phyloP scores from a whole-genome alignment of 2,888 invertebrate species.

The Cepaea hortensis region DNA sequence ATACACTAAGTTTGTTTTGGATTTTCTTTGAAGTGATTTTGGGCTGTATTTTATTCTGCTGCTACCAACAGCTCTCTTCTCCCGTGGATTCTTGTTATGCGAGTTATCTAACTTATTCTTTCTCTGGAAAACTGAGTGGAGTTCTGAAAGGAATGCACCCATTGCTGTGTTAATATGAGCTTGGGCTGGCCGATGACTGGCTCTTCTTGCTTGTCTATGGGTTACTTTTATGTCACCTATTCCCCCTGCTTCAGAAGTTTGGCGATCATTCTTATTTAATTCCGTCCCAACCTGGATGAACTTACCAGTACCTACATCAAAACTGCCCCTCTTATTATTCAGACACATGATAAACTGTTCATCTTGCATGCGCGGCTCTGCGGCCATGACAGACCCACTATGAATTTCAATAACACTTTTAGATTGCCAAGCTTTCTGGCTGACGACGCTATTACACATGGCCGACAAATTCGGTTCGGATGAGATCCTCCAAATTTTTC shows the following conservation, averaged over 20 bases:
- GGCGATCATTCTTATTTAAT: too few relatives aligned
- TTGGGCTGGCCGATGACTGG: too few relatives aligned
- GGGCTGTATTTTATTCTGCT: slow-evolving; percentile 28
- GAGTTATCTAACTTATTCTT: slow-evolving; percentile 2
- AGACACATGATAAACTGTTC: background rate
- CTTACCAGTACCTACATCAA: background rate
- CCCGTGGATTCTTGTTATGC: background rate
- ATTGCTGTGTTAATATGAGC: background rate
- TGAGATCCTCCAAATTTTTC: background rate
- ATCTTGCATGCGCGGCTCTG: too few relatives aligned
- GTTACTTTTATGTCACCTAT: too few relatives aligned
- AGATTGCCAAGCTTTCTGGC: background rate
- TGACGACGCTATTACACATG: background rate
- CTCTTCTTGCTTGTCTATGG: background rate
- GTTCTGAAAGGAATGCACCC: background rate
- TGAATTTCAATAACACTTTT: background rate
- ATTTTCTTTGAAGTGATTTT: background rate
- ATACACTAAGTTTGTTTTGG: background rate
- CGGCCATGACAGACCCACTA: background rate
- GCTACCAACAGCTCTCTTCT: too few relatives aligned
- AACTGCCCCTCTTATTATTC: background rate
- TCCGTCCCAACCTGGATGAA: background rate
- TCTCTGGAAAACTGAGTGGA: background rate
- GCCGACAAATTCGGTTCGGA: slow-evolving; percentile 27
- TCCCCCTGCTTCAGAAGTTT: too few relatives aligned